Percentiles rank a stretch among this genome's conserved stretches.
Evolutionary conservation across 2,113 vertebrate species (phyloP).

Genomic region (Cyprichromis sp.): DNA sequence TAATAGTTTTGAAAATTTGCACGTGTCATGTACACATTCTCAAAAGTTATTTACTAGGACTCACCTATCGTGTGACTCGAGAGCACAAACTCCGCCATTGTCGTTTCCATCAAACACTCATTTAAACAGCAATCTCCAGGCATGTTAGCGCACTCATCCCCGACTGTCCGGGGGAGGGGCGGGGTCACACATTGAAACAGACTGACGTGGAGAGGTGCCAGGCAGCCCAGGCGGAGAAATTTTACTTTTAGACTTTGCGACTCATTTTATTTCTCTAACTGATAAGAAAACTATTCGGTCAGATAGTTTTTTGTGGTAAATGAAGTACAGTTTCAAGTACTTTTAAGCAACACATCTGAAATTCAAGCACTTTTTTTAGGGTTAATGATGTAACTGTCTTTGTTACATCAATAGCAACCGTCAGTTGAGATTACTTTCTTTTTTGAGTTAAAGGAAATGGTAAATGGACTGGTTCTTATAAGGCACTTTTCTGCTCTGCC

Average conservation of each 20-base stretch:
- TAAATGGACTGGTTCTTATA: background rate
- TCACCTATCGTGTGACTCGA: background rate
- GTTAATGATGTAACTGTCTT: background rate
- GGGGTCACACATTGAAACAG: background rate
- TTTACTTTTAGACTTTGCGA: background rate
- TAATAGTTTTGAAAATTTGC: background rate
- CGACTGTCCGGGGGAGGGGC: accelerated
- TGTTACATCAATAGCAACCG: background rate
- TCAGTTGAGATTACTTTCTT: background rate
- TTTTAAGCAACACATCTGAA: background rate
- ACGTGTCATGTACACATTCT: background rate
- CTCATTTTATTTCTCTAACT: background rate
- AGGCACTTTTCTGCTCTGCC: background rate
- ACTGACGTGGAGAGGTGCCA: background rate
- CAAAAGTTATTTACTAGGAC: background rate
- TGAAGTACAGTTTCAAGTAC: background rate
- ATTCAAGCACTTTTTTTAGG: background rate
- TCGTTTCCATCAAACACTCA: background rate
- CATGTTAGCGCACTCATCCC: background rate
- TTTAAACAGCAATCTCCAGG: background rate
- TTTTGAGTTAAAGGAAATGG: background rate
- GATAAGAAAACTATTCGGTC: background rate
- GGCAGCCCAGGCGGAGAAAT: background rate
- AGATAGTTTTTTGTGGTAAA: background rate
- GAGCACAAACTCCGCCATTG: background rate